A percentile compares a stretch with the other conserved stretches of the same genome.
Evolutionary conservation across 2,113 vertebrate genomes (phyloP).

Genomic region (Pteropus alecto): DNA sequence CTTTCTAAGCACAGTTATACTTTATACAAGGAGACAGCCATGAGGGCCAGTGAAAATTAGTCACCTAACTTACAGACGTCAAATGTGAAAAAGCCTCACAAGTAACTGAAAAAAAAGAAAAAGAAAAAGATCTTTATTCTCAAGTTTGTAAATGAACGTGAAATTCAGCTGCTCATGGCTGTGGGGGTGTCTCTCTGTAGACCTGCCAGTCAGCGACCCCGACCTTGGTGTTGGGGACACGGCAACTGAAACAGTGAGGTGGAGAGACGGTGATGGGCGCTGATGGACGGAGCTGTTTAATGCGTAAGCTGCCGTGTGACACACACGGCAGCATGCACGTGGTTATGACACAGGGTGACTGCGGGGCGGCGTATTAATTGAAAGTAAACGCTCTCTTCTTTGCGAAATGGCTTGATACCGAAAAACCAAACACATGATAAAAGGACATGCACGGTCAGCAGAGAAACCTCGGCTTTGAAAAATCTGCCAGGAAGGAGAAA

Average conservation of each 20-base stretch:
- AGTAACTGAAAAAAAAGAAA: not conserved
- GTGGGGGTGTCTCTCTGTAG: not conserved
- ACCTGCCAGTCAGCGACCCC: not conserved
- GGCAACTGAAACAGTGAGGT: not conserved
- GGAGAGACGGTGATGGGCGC: not conserved
- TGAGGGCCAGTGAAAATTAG: not conserved
- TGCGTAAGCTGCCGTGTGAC: not conserved
- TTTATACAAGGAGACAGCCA: not conserved
- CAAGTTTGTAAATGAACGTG: not conserved
- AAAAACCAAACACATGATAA: conserved; percentile 43
- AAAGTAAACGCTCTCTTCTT: conserved; percentile 43
- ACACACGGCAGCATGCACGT: not conserved
- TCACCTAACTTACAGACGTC: not conserved
- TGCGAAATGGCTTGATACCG: not conserved
- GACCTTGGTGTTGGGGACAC: not conserved
- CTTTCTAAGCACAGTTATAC: not conserved
- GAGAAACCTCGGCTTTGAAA: conserved; percentile 59
- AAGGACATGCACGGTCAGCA: conserved; percentile 56
- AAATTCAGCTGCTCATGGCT: accelerated
- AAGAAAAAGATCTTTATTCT: not conserved
- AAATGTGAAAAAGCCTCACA: not conserved
- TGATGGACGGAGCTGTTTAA: not conserved
- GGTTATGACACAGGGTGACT: not conserved
- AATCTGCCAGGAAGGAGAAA: conserved; percentile 51
- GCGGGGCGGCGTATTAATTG: conserved; percentile 25